Conservation (phyloP, 2,888 invertebrate genomes). For the Limnephilus lunatus region DNA sequence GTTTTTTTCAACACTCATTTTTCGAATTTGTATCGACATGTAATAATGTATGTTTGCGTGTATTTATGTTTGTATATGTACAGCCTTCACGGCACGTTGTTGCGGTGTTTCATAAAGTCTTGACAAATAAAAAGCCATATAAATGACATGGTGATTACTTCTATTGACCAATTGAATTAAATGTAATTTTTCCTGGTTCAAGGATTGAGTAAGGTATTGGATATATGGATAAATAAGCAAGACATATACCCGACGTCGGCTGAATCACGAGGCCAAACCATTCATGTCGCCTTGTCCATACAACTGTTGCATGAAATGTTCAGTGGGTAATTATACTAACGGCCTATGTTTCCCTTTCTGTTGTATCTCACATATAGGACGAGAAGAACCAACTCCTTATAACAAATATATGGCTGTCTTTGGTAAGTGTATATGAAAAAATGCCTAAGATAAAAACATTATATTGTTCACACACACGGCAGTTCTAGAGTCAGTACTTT, state of each 20-base stretch:
- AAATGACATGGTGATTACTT: not conserved
- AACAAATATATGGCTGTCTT: slow-evolving; percentile 96
- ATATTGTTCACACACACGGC: slow-evolving; percentile 68
- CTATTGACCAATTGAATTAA: not conserved
- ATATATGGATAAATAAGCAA: not conserved
- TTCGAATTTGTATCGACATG: not conserved
- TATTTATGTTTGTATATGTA: not conserved
- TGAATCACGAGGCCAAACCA: slow-evolving; percentile 67
- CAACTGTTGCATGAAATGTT: slow-evolving; percentile 74
- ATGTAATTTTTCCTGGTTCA: not conserved
- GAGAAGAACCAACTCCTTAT: slow-evolving; percentile 97
- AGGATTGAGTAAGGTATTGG: not conserved
- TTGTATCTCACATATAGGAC: slow-evolving; percentile 88
- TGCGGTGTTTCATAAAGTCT: not conserved
- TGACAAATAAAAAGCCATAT: not conserved
- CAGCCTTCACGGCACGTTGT: not conserved
- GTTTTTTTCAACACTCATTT: not conserved
- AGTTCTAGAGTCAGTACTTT: slow-evolving; percentile 49
- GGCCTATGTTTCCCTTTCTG: slow-evolving; percentile 82
- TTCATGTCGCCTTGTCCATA: slow-evolving; percentile 70
- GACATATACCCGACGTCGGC: not conserved
- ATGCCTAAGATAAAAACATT: slow-evolving; percentile 69
- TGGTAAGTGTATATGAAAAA: slow-evolving; percentile 87
- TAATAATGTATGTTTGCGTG: not conserved
- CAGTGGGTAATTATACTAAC: slow-evolving; percentile 76